Evolutionary conservation across 2,888 invertebrate species (phyloP).

Genomic region (Auanema sp.): DNA sequence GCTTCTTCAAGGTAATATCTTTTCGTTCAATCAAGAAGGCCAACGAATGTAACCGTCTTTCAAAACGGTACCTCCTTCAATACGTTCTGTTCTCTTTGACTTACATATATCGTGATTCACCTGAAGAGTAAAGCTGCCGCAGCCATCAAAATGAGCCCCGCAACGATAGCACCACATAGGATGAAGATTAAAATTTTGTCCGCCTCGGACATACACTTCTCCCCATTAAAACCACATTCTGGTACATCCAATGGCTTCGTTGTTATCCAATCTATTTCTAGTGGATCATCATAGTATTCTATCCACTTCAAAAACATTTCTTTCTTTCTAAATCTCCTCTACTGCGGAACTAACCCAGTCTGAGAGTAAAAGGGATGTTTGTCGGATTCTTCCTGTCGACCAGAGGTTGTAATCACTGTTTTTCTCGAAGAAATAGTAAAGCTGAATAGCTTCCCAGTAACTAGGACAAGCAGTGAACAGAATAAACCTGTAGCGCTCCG

Average conservation of each 20-base stretch:
- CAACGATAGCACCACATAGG: conserved; percentile 22
- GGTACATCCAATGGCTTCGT: conserved; percentile 24
- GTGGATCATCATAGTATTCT: neutral
- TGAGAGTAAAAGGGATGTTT: neutral
- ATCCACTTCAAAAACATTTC: neutral
- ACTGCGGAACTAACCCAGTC: neutral
- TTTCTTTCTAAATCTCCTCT: neutral
- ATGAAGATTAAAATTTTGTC: conserved; percentile 27
- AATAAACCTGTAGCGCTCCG: conserved; percentile 28
- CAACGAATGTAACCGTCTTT: conserved; percentile 32
- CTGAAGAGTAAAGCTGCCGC: conserved; percentile 27
- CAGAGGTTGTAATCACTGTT: conserved; percentile 4
- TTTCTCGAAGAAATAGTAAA: conserved; percentile 21
- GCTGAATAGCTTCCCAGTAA: too few relatives aligned
- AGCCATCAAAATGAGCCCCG: conserved; percentile 22
- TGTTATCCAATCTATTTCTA: conserved; percentile 6
- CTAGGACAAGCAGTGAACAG: too few relatives aligned
- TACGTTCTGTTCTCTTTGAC: neutral
- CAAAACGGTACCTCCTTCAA: conserved; percentile 37
- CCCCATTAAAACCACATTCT: conserved; percentile 32
- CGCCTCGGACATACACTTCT: conserved; percentile 23
- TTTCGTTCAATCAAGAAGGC: conserved; percentile 38
- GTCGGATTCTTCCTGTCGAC: neutral
- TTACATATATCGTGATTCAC: conserved; percentile 5
- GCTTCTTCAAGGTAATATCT: conserved; percentile 37